These are phyloP conservation scores for Oryzias celebensis DNA, from an alignment of 2,113 vertebrate genomes.

Conservation along the genomic window DNA sequence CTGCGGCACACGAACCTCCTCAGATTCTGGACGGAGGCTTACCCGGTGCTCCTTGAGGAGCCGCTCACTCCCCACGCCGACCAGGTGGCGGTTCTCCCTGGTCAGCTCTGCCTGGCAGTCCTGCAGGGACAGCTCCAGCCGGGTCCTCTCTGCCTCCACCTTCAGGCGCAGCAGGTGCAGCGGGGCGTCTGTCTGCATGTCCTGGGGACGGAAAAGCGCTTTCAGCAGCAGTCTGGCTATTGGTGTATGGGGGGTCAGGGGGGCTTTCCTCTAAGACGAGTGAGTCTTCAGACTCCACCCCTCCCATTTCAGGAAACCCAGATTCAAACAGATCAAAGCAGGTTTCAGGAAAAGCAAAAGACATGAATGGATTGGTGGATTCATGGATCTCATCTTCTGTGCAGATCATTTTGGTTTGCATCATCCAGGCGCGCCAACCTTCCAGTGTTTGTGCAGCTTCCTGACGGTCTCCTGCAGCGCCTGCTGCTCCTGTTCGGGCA, in stretches of 20 bases:
- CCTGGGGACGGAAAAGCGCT: constrained; percentile 70
- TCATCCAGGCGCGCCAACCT: constrained; percentile 76
- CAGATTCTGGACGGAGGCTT: constrained; percentile 22
- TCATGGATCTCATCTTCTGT: too few species aligned
- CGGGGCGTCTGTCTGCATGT: constrained; percentile 88
- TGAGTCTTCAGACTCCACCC: too few species aligned
- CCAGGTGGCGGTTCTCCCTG: constrained; percentile 83
- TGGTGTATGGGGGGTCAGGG: too few species aligned
- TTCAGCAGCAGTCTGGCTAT: too few species aligned
- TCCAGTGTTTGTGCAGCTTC: constrained; percentile 95
- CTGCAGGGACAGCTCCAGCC: constrained; percentile 81
- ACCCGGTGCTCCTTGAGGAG: constrained; percentile 92
- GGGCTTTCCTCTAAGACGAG: too few species aligned
- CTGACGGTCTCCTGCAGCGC: constrained; percentile 92
- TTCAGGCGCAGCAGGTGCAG: constrained; percentile 90
- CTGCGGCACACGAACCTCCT: background rate
- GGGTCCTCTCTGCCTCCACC: constrained; percentile 86
- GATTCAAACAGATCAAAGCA: too few species aligned
- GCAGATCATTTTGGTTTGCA: background rate
- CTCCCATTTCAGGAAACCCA: too few species aligned
- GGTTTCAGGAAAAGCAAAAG: too few species aligned
- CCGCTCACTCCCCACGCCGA: constrained; percentile 86
- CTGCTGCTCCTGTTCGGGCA: constrained; percentile 93
- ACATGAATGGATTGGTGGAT: too few species aligned
- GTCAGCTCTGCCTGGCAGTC: constrained; percentile 86